Base-by-base conservation (phyloP, 1,140 invertebrate genomes). In the Aplysia californica region DNA sequence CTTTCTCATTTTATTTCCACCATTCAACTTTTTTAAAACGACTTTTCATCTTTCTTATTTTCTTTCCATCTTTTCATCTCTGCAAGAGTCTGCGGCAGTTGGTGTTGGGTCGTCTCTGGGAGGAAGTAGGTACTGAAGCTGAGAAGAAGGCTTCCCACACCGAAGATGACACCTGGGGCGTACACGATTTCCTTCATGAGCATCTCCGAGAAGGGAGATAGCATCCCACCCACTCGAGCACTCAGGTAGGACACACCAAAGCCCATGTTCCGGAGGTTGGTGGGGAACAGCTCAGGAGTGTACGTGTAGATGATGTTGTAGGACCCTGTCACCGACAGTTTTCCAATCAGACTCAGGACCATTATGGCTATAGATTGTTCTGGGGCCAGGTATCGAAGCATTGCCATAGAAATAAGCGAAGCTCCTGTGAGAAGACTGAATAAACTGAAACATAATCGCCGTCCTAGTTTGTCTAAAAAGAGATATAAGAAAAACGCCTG, bases 291-390 rank as follows among this genome's bases (percentile, higher is more conserved):
- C 64, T 87, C 85, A 3, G 85, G 81, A 21, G 85, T 83, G 70
- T 84, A 85, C 20, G 85, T 70, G 73, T 82, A 87, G 35, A 86
- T 64, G 2, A 74, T 77, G 15, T 75, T 76, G 50, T 82, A 96
- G 3, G 94, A 94, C 0, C 94, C 92, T 0, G 95, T 95, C 66
- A 95, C 95, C 21, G 93, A 93, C 72, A 96, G 89, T 90, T 96
- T 96, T 18, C 94, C 95, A 67, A 94, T 86, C 94, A 96, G 95
- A 6, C 94, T 94, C 56, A 94, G 92, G 5, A 77, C 75, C 33
- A 72, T 74, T 3, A 65, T 65, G 10, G 39, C 61, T n/a, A 36
- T 65, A 18, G 21, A n/a, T 3, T 35, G 29, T n/a, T n/a, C n/a
- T n/a, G n/a, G n/a, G n/a, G n/a, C n/a, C n/a, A n/a, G n/a, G n/a